Conservation (phyloP, 2,888 invertebrate species). For the Acanthoscelides obtectus region DNA sequence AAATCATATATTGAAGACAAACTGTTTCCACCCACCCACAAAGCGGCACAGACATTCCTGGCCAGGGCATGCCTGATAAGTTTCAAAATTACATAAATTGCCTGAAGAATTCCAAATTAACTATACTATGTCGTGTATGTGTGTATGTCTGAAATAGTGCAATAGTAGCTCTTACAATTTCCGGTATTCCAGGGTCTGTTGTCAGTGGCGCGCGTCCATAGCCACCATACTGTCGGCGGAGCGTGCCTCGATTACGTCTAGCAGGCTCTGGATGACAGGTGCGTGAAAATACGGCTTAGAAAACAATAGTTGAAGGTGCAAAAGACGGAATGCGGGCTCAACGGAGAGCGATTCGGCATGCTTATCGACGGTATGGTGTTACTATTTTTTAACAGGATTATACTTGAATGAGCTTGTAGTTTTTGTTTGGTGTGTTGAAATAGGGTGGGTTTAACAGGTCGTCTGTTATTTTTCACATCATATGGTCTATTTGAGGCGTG, state of each 20-base stretch:
- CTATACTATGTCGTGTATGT: neutral
- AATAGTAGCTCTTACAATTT: neutral
- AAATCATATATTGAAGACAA: no score
- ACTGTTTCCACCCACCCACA: no score
- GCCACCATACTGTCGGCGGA: slow-evolving; percentile 5
- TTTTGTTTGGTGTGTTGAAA: neutral
- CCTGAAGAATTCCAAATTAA: no score
- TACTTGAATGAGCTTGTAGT: neutral
- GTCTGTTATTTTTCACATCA: neutral
- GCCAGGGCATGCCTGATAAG: no score
- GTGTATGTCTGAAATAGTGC: neutral
- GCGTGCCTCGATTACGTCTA: slow-evolving; percentile 10
- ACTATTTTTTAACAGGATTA: neutral
- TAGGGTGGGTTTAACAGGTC: neutral
- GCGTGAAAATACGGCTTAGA: slow-evolving; percentile 6
- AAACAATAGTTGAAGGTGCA: slow-evolving; percentile 6
- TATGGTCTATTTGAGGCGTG: neutral
- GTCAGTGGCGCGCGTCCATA: slow-evolving; percentile 10
- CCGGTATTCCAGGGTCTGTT: slow-evolving; percentile 4
- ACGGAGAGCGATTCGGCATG: neutral
- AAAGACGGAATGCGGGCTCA: neutral
- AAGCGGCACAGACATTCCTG: no score
- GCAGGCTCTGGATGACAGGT: slow-evolving; percentile 5
- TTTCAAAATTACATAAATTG: no score
- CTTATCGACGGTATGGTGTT: neutral